Evolutionary conservation across 2,888 invertebrate genomes (phyloP), one percentile per base, ranked within the genome.

Genomic region (Drymonia ruficornis): DNA sequence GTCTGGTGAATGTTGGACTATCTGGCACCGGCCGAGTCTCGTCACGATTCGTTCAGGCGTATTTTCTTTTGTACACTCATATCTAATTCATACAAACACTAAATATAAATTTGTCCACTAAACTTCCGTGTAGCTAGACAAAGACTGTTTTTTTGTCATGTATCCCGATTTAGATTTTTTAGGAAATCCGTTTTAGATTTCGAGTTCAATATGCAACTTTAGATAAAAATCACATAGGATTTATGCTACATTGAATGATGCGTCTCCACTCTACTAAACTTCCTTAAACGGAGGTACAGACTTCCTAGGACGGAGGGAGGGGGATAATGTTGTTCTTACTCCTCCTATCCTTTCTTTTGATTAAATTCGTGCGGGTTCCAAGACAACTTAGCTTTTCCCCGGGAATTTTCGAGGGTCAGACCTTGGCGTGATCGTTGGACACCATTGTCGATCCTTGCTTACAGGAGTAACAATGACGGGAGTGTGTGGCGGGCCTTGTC

Each of bases 31-130:
- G 63, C 61, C 62, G 61, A 67, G 59, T 57, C 65, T 67, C 65
- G 63, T 60, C 71, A 72, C 70, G 68, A 73, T 68, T 59, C 45
- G 48, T 55, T 65, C 49, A 56, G 60, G 16, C 46, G 47, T 53
- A 38, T 63, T 63, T 67, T 65, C 61, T 72, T 67, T 65, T 60
- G 51, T 60, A 19, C 55, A 49, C 29, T 16, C 15, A 34, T 49
- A 38, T 52, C 18, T 53, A 49, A 40, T 50, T 23, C 44, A 50
- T 19, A 38, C 45, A 53, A 36, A 16, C 13, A 28, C 42, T 12
- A 19, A 28, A 15, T 45, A 9, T n/a, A 45, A 28, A 45, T 18
- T 47, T 47, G 8, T 2, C 9, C 19, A 18, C 45, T 18, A 34
- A 31, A 47, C 34, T 47, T 47, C 47, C 47, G 29, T 5, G 9